Base-by-base conservation (phyloP, 1,140 invertebrate species). In the Papilio polytes region DNA sequence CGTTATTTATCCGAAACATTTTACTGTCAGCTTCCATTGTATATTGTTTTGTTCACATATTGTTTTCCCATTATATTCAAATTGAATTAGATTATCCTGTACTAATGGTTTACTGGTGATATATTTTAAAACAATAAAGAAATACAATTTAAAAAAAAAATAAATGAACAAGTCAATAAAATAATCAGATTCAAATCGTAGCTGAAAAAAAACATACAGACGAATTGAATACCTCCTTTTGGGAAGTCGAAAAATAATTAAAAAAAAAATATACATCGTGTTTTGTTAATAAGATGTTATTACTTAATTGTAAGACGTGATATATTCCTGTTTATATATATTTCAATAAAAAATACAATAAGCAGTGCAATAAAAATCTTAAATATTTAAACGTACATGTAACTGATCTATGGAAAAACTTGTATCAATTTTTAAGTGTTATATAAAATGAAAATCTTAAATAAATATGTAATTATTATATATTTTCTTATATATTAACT, bases 401-500 rank as follows among this genome's bases (percentile, higher is more conserved):
- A 56, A 56, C 18, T 48, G 46, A 3, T 56, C 7, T 56, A 56
- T 56, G n/a, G n/a, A 56, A 20, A 56, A 3, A 56, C 8, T 18
- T 56, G 18, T 56, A 18, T 3, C 13, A 48, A 18, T 2, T 15
- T 51, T 56, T 2, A 18, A 20, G 53, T 56, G 53, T n/a, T 56
- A 53, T 18, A 56, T 56, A 3, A 41, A 41, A 41, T 41, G 7
- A 48, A 48, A 9, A n/a, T 56, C 53, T 8, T 56, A 56, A 56
- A 56, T 20, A 20, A 46, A 74, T 74, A 74, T 15, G 26, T 31
- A 72, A 41, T 56, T 31, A 53, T 66, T 78, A 41, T 63, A 41
- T 56, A 44, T 78, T 59, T 36, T 78, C 31, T 63, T 59, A 41
- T 63, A 56, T 56, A 20, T 59, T 41, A 78, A 10, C 26, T 78